A percentile compares a stretch with the other conserved stretches of the same genome.
Conservation (phyloP, 2,113 vertebrate genomes). For the Telmatochromis sp. region DNA sequence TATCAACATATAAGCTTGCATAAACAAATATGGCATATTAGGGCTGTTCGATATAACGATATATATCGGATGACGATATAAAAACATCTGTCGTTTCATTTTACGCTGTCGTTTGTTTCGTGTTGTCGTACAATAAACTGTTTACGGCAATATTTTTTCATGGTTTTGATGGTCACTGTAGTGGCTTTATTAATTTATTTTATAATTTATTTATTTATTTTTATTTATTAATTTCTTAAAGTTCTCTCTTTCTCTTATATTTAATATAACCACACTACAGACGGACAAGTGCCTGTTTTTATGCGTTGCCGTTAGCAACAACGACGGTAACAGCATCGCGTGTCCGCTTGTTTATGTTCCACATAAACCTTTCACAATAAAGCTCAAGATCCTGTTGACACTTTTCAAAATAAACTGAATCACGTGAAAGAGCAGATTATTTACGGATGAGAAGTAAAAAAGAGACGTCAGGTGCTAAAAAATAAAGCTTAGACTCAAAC, state of each 20-base stretch:
- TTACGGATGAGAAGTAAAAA: too few species aligned
- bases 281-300: neutral
- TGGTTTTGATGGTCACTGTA: neutral
- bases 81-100: fast-evolving
- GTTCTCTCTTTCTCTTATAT: neutral
- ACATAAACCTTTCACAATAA: too few species aligned
- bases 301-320: fast-evolving
- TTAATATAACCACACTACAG: fast-evolving
- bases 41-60: neutral
- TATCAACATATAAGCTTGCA: neutral
- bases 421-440: too few species aligned
- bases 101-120: fast-evolving
- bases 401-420: too few species aligned
- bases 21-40: neutral
- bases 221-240: neutral
- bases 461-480: too few species aligned
- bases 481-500: too few species aligned
- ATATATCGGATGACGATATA: neutral
- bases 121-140: fast-evolving
- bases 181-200: fast-evolving
- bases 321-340: fast-evolving
- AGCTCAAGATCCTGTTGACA: too few species aligned
- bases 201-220: too few species aligned
- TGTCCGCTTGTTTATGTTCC: too few species aligned
- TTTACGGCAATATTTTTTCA: fast-evolving